These are phyloP conservation scores for Nylanderia fulva DNA, from an alignment of 1,140 invertebrate genomes.

Conservation along the genomic window DNA sequence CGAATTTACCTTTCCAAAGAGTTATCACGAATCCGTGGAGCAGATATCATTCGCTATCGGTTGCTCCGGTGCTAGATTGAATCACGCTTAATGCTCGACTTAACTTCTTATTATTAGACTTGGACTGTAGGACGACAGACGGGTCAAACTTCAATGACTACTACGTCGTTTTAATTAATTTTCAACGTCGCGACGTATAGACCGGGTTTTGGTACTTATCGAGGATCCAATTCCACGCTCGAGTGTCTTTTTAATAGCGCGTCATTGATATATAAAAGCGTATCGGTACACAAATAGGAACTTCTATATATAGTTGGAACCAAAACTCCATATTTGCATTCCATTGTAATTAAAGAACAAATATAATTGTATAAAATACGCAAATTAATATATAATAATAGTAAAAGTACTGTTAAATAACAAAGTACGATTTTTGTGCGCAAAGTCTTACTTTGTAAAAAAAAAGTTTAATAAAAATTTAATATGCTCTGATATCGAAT, in stretches of 20 bases:
- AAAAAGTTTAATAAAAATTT: no score
- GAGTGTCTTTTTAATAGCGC: constrained; percentile 11
- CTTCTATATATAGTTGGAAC: not conserved
- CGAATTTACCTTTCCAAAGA: constrained; percentile 31
- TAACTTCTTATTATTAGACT: constrained; percentile 83
- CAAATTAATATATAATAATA: not conserved
- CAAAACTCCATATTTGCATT: not conserved
- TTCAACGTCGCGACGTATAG: constrained; percentile 51
- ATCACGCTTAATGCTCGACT: constrained; percentile 77
- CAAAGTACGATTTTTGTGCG: not conserved
- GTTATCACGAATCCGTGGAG: constrained; percentile 60
- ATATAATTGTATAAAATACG: not conserved
- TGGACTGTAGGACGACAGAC: constrained; percentile 70
- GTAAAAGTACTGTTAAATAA: not conserved
- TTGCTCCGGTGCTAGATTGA: constrained; percentile 63
- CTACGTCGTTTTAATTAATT: constrained; percentile 80
- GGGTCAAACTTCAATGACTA: constrained; percentile 74
- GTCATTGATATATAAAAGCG: constrained; percentile 12
- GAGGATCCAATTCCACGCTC: constrained; percentile 27
- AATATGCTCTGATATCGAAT: not conserved
- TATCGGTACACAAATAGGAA: not conserved
- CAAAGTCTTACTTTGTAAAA: no score
- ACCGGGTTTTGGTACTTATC: constrained; percentile 40
- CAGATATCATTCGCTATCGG: constrained; percentile 67
- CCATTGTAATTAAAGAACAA: not conserved